Conservation (phyloP, 2,888 invertebrate genomes). For the Drosophila picticornis region DNA sequence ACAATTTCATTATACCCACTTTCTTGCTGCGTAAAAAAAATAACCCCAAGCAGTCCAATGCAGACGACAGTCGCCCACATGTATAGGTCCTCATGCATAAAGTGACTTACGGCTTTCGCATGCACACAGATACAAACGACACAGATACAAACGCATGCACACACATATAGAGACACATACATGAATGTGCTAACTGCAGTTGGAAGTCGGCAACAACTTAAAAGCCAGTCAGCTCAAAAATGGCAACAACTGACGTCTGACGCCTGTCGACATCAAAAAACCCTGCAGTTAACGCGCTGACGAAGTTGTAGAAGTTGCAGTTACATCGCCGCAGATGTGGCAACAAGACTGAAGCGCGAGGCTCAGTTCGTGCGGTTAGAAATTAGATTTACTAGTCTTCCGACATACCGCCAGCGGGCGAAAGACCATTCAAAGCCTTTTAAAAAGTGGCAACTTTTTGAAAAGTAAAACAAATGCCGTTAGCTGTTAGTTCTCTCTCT, state of each 20-base stretch:
- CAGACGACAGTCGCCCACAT: slow-evolving; percentile 12
- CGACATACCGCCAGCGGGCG: slow-evolving; percentile 26
- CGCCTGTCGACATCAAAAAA: slow-evolving; percentile 41
- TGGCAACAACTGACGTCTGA: slow-evolving; percentile 63
- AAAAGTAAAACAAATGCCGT: slow-evolving; percentile 70
- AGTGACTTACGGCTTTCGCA: slow-evolving; percentile 41
- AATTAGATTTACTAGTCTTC: slow-evolving; percentile 76
- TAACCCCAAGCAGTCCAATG: slow-evolving; percentile 39
- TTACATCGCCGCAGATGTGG: slow-evolving; percentile 58
- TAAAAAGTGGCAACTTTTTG: slow-evolving; percentile 63
- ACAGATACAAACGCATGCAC: background rate
- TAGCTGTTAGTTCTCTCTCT: slow-evolving; percentile 18
- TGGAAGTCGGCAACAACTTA: slow-evolving; percentile 61
- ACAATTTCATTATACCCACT: background rate
- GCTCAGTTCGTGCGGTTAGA: slow-evolving; percentile 63
- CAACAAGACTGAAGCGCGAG: slow-evolving; percentile 21
- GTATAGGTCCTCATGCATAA: slow-evolving; percentile 14
- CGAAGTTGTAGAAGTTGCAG: slow-evolving; percentile 65
- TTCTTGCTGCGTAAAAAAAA: background rate
- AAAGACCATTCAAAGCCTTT: slow-evolving; percentile 48
- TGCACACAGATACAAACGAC: slow-evolving; percentile 6
- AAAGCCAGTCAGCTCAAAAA: slow-evolving; percentile 73
- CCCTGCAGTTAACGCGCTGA: slow-evolving; percentile 67
- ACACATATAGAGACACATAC: background rate
- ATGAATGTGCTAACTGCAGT: slow-evolving; percentile 44